These are phyloP conservation scores for Argyrosomus regius DNA, from an alignment of 2,797 vertebrate genomes.

Conservation along the genomic window DNA sequence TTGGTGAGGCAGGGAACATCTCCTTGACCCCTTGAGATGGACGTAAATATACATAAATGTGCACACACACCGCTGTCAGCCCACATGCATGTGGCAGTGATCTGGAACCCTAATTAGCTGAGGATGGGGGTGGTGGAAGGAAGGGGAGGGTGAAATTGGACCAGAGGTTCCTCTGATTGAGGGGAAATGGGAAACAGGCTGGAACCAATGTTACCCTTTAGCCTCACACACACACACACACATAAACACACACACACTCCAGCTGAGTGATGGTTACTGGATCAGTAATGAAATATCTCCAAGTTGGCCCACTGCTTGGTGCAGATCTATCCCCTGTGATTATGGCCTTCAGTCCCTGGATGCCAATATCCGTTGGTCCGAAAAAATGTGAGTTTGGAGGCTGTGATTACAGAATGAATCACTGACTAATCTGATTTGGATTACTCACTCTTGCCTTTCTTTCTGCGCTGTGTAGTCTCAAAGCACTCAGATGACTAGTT, in stretches of 20 bases:
- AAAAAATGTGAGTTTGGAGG: slow-evolving; percentile 44
- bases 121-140: slow-evolving; percentile 63
- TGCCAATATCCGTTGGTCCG: slow-evolving; percentile 52
- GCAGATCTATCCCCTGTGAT: slow-evolving; percentile 49
- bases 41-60: slow-evolving; percentile 55
- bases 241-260: slow-evolving; percentile 17
- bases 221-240: slow-evolving; percentile 34
- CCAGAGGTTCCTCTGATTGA: slow-evolving; percentile 77
- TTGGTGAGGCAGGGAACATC: slow-evolving; percentile 62
- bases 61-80: slow-evolving; percentile 7
- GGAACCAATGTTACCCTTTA: slow-evolving; percentile 65
- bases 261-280: slow-evolving; percentile 44
- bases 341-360: slow-evolving; percentile 43
- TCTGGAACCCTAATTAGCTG: slow-evolving; percentile 79
- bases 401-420: slow-evolving; percentile 51
- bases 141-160: slow-evolving; percentile 75
- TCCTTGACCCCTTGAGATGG: slow-evolving; percentile 71
- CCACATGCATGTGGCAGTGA: slow-evolving; percentile 79
- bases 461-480: slow-evolving; percentile 10
- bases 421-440: slow-evolving; percentile 53
- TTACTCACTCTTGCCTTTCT: slow-evolving; percentile 49
- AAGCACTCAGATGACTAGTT: slow-evolving; percentile 5
- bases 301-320: slow-evolving; percentile 46
- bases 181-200: slow-evolving; percentile 83
- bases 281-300: slow-evolving; percentile 54